Evolutionary conservation across 1,140 invertebrate genomes (phyloP).

Genomic region (Parapsyche elsis): DNA sequence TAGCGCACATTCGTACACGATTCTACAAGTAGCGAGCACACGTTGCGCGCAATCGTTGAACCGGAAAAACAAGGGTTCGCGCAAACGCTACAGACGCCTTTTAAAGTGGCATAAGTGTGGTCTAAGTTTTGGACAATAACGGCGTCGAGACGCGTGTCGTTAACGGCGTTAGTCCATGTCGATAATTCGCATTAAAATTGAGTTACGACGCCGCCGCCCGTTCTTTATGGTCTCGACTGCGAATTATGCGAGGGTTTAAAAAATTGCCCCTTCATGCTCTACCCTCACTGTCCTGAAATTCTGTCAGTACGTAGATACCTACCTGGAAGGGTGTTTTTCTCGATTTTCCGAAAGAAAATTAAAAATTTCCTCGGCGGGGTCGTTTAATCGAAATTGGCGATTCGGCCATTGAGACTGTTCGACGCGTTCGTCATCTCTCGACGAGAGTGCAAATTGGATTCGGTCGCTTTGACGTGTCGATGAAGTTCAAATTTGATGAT

Average conservation of each 20-base stretch:
- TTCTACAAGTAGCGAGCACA: neutral
- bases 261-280: neutral
- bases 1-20: too few relatives aligned
- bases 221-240: conserved; percentile 50
- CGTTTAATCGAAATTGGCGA: conserved; percentile 11
- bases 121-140: conserved; percentile 17
- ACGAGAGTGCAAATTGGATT: conserved; percentile 21
- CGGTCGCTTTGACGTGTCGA: neutral
- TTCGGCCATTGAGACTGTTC: neutral
- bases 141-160: conserved; percentile 12
- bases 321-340: neutral
- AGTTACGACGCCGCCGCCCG: conserved; percentile 48
- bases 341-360: neutral
- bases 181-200: conserved; percentile 54
- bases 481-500: neutral
- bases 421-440: neutral
- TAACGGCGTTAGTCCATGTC: conserved; percentile 26
- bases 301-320: neutral
- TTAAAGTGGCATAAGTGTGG: neutral
- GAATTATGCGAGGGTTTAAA: conserved; percentile 38
- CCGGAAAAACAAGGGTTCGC: neutral
- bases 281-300: neutral
- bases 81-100: neutral
- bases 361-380: neutral
- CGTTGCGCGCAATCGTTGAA: neutral